Conservation (phyloP, 2,797 vertebrate species). For the Mormyrus hasselquistii region DNA sequence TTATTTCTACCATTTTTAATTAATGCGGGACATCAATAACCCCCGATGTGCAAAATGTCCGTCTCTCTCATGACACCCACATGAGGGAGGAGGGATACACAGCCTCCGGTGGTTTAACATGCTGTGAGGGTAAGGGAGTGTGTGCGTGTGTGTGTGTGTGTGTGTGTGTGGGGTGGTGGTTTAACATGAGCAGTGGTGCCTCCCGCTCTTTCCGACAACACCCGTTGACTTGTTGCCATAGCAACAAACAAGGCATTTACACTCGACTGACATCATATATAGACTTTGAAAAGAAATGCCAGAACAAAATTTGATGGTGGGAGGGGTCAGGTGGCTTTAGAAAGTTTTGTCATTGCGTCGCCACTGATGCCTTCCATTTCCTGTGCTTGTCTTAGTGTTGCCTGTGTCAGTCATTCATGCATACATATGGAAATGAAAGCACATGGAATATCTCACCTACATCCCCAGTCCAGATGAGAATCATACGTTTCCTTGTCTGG, state of each 20-base stretch:
- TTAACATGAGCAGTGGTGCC: conserved; percentile 19
- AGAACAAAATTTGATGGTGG: conserved; percentile 19
- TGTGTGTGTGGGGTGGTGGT: neutral
- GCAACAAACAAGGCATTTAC: conserved; percentile 44
- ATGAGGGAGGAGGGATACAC: neutral
- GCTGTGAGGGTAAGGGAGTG: neutral
- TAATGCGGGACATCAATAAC: neutral
- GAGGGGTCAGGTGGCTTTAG: conserved; percentile 7
- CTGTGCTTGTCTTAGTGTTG: neutral
- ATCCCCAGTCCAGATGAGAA: neutral
- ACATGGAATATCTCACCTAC: neutral
- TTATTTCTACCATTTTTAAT: neutral
- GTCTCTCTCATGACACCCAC: neutral
- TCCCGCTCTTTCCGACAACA: conserved; percentile 30
- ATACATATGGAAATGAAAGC: neutral
- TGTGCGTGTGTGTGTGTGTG: too few relatives aligned
- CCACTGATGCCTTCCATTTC: conserved; percentile 8
- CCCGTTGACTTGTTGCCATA: conserved; percentile 43
- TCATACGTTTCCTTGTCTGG: neutral
- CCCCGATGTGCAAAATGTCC: neutral
- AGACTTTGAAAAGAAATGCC: conserved; percentile 34
- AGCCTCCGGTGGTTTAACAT: conserved; percentile 19
- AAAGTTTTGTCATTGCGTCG: conserved; percentile 19
- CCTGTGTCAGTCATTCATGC: neutral
- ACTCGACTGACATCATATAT: conserved; percentile 31